Conservation (phyloP, 2,888 invertebrate genomes). For the Heliconius ethilla region DNA sequence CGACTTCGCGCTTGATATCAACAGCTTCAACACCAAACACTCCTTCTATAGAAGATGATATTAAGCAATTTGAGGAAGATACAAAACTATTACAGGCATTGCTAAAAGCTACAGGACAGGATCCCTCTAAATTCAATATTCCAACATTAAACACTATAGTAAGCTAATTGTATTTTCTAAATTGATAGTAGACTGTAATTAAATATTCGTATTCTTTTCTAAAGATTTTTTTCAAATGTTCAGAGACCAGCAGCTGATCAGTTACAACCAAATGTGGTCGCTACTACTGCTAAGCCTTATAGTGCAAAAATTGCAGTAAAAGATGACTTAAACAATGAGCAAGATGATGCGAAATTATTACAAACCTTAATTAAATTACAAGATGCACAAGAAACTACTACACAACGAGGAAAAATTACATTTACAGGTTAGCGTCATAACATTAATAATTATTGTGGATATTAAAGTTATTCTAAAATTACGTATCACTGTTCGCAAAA, state of each 20-base stretch:
- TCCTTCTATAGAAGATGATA: constrained; percentile 74
- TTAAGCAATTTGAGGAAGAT: constrained; percentile 77
- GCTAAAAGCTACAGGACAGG: constrained; percentile 75
- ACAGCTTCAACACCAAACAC: constrained; percentile 58
- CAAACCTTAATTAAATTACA: constrained; percentile 78
- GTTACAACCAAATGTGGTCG: constrained; percentile 52
- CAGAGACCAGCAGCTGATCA: constrained; percentile 53
- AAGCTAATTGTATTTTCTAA: constrained; percentile 51
- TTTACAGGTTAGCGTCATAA: constrained; percentile 64
- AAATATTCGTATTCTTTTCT: constrained; percentile 27
- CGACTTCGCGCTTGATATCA: constrained; percentile 54
- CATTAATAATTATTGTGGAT: background rate
- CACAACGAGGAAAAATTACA: constrained; percentile 68
- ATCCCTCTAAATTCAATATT: constrained; percentile 74
- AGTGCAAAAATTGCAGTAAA: constrained; percentile 71
- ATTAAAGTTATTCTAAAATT: constrained; percentile 32
- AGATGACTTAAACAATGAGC: constrained; percentile 66
- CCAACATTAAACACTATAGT: constrained; percentile 63
- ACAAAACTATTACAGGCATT: constrained; percentile 74
- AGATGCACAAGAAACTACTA: constrained; percentile 73
- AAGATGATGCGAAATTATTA: constrained; percentile 74
- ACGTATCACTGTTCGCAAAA: background rate
- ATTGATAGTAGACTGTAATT: no score
- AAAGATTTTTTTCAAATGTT: constrained; percentile 53
- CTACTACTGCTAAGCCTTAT: constrained; percentile 61